phyloP scores from a whole-genome alignment of 2,113 vertebrate species.

The Barbus barbus region DNA sequence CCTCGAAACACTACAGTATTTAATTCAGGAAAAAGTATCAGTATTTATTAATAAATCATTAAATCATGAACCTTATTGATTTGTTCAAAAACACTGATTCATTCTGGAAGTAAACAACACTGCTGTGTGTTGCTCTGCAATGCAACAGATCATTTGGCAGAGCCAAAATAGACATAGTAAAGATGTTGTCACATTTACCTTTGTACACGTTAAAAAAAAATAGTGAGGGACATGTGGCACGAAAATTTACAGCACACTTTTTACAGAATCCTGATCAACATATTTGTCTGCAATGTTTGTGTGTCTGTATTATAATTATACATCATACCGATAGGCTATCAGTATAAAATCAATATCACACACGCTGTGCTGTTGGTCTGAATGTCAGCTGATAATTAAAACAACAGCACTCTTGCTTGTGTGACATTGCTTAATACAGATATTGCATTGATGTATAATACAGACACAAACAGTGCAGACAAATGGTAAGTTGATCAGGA shows the following conservation, averaged over 20 bases:
- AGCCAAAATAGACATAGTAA: not conserved
- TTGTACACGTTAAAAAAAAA: not conserved
- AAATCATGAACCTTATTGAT: too few species aligned
- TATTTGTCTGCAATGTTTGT: not conserved
- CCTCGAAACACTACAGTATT: not conserved
- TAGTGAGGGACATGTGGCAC: not conserved
- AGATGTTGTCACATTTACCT: not conserved
- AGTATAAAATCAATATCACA: not conserved
- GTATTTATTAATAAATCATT: too few species aligned
- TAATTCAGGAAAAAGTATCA: not conserved
- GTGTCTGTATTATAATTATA: not conserved
- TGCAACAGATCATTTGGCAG: not conserved
- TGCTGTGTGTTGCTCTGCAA: not conserved
- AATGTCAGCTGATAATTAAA: not conserved
- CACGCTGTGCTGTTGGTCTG: not conserved
- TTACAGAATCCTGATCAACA: not conserved
- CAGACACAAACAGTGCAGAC: not conserved
- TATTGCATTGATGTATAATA: not conserved
- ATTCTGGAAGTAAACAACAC: not conserved
- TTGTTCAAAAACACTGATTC: not conserved
- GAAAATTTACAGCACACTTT: not conserved
- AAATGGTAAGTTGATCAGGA: conserved; percentile 45
- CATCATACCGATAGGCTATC: not conserved
- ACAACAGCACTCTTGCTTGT: not conserved
- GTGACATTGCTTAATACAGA: not conserved